Percentiles rank a stretch among this genome's conserved stretches.
These are phyloP conservation scores for Lepidurus apus DNA, from an alignment of 1,140 invertebrate species.

Conservation along the genomic window DNA sequence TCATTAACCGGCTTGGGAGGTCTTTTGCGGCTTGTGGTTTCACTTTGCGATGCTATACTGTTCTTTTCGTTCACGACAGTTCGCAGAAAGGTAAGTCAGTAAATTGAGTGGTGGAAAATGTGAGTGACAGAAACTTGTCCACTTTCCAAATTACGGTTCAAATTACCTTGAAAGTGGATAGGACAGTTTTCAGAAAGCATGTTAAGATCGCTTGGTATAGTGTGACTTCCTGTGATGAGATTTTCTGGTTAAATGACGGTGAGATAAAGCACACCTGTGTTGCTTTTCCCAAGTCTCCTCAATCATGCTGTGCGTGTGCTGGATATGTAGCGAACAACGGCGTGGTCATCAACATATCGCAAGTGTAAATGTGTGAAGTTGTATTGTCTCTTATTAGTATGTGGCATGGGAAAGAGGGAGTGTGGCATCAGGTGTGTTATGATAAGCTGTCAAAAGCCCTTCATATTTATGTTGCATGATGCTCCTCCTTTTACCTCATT, in stretches of 20 bases:
- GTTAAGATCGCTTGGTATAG: too few relatives aligned
- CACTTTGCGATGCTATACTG: not conserved
- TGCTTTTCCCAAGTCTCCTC: not conserved
- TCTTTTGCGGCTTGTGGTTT: not conserved
- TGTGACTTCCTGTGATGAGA: too few relatives aligned
- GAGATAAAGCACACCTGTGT: not conserved
- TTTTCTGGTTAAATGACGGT: not conserved
- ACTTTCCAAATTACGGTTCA: too few relatives aligned
- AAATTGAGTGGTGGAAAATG: too few relatives aligned
- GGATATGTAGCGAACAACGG: not conserved
- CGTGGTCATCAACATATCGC: not conserved
- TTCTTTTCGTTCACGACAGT: not conserved
- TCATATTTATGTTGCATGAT: not conserved
- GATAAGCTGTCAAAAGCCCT: not conserved
- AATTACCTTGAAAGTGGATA: too few relatives aligned
- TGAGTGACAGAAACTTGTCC: too few relatives aligned
- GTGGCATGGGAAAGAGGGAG: not conserved
- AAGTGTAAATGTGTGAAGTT: conserved; percentile 19
- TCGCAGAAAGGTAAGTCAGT: too few relatives aligned
- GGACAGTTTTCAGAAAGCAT: too few relatives aligned
- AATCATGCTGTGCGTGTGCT: not conserved
- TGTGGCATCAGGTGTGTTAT: conserved; percentile 21
- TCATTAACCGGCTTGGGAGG: not conserved
- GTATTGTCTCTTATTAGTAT: not conserved
- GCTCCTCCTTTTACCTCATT: conserved; percentile 7